Evolutionary conservation across 2,797 vertebrate species (phyloP).

Genomic region (Gallinago nigripennis): DNA sequence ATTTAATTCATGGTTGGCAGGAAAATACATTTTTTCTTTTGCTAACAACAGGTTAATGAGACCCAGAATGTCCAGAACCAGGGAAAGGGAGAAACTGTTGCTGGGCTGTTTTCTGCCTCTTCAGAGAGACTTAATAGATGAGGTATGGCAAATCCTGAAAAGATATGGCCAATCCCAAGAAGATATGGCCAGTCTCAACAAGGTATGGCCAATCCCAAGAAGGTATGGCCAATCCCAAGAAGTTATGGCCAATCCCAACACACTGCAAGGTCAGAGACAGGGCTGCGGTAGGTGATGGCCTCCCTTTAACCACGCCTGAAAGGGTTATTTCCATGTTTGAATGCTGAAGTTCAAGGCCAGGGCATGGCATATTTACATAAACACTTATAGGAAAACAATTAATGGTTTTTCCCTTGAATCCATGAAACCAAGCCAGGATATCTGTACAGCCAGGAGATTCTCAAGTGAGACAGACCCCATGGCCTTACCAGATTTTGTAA

Average conservation of each 20-base stretch:
- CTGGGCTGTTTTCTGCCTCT: background rate
- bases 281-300: background rate
- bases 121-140: background rate
- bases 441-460: background rate
- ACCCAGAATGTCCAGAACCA: no score
- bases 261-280: background rate
- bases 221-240: background rate
- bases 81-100: background rate
- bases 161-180: background rate
- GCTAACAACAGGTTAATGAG: background rate
- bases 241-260: background rate
- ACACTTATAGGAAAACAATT: background rate
- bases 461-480: background rate
- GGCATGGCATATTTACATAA: background rate
- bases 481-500: background rate
- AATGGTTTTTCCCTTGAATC: background rate
- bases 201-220: background rate
- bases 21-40: background rate
- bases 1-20: background rate
- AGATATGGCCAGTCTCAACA: background rate
- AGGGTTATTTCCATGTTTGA: background rate
- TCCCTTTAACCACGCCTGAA: background rate
- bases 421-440: background rate
- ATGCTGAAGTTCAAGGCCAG: background rate
- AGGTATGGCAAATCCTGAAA: background rate